Evolutionary conservation across 2,113 vertebrate genomes (phyloP).

Genomic region (Oryzias melastigma): DNA sequence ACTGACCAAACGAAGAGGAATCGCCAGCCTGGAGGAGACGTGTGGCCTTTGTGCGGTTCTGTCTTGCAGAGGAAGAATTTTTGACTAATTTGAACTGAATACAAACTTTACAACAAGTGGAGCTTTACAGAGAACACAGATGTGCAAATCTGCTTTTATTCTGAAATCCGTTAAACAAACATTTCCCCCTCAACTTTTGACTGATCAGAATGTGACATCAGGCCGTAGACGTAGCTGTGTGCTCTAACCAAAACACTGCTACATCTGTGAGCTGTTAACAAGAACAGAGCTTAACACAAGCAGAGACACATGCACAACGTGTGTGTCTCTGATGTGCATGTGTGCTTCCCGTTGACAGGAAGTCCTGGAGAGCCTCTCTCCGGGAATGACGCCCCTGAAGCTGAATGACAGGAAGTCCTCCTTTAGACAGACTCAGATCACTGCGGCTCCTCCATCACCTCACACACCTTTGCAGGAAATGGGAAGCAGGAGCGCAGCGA

Average conservation of each 20-base stretch:
- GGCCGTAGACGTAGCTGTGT: background rate
- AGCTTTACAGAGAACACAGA: background rate
- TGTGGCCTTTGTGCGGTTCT: conserved; percentile 10
- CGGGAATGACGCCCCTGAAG: conserved; percentile 84
- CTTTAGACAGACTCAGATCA: conserved; percentile 83
- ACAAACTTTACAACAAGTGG: too few species aligned
- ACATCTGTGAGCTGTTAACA: conserved; percentile 13
- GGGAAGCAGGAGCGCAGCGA: conserved; percentile 55
- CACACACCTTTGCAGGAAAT: conserved; percentile 81
- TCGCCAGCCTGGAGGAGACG: conserved; percentile 10
- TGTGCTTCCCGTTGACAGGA: conserved; percentile 85
- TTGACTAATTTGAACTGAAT: background rate
- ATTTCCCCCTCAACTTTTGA: background rate
- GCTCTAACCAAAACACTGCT: background rate
- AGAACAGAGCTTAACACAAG: conserved; percentile 4
- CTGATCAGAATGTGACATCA: conserved; percentile 15
- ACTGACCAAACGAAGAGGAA: conserved; percentile 25
- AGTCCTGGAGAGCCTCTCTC: conserved; percentile 86
- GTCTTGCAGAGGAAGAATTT: background rate
- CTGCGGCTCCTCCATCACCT: conserved; percentile 84
- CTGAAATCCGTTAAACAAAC: conserved; percentile 22
- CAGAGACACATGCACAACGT: background rate
- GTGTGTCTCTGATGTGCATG: conserved; percentile 16
- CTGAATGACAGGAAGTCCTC: conserved; percentile 98
- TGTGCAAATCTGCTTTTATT: conserved; percentile 11